Percentiles rank a stretch among this genome's conserved stretches.
These are phyloP conservation scores for Staurois parvus DNA, from an alignment of 2,797 vertebrate genomes.

Conservation along the genomic window DNA sequence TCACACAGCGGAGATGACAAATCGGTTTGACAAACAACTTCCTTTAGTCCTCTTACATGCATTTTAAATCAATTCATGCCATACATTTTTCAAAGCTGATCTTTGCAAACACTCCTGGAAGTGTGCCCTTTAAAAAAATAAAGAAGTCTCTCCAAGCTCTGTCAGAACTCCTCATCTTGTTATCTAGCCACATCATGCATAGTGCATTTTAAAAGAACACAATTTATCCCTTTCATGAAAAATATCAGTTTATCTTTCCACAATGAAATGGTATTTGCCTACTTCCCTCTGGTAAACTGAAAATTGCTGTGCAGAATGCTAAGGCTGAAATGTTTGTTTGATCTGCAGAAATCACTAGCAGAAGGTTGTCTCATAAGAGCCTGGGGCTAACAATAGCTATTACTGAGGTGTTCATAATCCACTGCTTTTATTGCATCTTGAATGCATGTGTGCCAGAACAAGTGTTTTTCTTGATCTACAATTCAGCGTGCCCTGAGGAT, in stretches of 20 bases:
- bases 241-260: conserved; percentile 50
- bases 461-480: conserved; percentile 54
- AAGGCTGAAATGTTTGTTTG: conserved; percentile 49
- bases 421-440: conserved; percentile 61
- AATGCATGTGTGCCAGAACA: conserved; percentile 33
- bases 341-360: conserved; percentile 55
- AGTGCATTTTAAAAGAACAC: background rate
- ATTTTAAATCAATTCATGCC: conserved; percentile 41
- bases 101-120: conserved; percentile 31
- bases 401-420: conserved; percentile 58
- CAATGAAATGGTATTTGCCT: conserved; percentile 56
- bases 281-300: conserved; percentile 55
- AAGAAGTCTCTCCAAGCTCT: conserved; percentile 24
- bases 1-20: conserved; percentile 26
- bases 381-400: conserved; percentile 56
- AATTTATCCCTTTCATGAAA: conserved; percentile 34
- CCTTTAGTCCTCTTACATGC: conserved; percentile 34
- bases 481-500: conserved; percentile 37
- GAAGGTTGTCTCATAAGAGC: conserved; percentile 51
- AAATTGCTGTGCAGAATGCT: conserved; percentile 57
- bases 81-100: conserved; percentile 42
- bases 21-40: conserved; percentile 41
- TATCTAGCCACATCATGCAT: conserved; percentile 48
- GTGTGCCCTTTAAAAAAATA: conserved; percentile 36
- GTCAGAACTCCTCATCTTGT: background rate